Evolutionary conservation across 2,888 invertebrate genomes (phyloP).

Genomic region (Drosophila kambysellisi): DNA sequence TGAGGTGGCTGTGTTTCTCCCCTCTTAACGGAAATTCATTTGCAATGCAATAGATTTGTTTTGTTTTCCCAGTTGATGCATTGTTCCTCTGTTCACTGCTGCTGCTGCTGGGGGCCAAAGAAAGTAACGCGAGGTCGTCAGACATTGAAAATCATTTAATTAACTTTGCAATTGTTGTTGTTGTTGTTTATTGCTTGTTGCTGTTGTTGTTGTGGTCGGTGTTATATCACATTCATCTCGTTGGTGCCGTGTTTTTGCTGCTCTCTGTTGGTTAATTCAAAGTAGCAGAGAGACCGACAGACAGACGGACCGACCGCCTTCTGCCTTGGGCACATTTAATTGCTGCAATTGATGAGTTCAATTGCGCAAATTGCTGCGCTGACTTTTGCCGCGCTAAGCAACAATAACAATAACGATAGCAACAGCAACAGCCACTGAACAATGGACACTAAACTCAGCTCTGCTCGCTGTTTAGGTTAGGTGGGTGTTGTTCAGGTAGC

Average conservation of each 20-base stretch:
- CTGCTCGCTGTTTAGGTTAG: conserved; percentile 9
- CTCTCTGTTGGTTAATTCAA: conserved; percentile 68
- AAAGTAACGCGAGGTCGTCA: conserved; percentile 64
- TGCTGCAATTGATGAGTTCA: conserved; percentile 80
- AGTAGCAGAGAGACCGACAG: conserved; percentile 41
- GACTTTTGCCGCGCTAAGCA: conserved; percentile 51
- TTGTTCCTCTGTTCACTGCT: conserved; percentile 25
- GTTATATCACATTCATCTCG: conserved; percentile 54
- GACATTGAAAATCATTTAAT: conserved; percentile 79
- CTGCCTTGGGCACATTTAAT: conserved; percentile 74
- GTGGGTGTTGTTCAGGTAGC: conserved; percentile 63
- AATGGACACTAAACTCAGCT: conserved; percentile 28
- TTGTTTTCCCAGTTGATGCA: conserved; percentile 33
- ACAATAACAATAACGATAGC: not conserved
- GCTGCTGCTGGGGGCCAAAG: conserved; percentile 46
- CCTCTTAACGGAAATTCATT: conserved; percentile 53
- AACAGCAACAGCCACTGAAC: conserved; percentile 16
- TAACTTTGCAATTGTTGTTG: conserved; percentile 50
- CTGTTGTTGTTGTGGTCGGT: conserved; percentile 16
- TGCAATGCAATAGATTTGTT: conserved; percentile 46
- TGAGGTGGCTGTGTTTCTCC: conserved; percentile 3
- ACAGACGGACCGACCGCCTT: conserved; percentile 6
- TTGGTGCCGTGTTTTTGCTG: conserved; percentile 33
- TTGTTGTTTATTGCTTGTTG: conserved; percentile 21
- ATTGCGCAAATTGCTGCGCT: conserved; percentile 77